A percentile compares a stretch with the other conserved stretches of the same genome.
These are phyloP conservation scores for Gopherus evgoodei DNA, from an alignment of 2,113 vertebrate genomes.

Conservation along the genomic window DNA sequence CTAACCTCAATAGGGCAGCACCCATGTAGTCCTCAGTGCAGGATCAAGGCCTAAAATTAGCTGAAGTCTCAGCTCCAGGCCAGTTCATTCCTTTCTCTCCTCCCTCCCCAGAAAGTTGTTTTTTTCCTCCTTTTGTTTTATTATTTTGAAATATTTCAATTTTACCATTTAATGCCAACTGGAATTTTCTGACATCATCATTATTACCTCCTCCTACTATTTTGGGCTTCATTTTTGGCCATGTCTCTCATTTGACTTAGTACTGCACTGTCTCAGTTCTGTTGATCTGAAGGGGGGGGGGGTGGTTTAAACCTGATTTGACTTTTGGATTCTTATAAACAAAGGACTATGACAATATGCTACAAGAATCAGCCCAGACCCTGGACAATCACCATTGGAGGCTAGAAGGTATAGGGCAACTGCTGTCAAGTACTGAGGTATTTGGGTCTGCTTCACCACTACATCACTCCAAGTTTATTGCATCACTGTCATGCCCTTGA, in stretches of 20 bases:
- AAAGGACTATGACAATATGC: neutral
- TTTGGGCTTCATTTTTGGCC: neutral
- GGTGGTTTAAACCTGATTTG: neutral
- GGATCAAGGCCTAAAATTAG: neutral
- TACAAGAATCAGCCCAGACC: neutral
- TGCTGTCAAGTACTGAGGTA: neutral
- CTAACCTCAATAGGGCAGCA: neutral
- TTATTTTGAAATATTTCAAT: neutral
- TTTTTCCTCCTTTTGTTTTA: fast-evolving
- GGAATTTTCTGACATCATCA: neutral
- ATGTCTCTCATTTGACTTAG: neutral
- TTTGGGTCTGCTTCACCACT: neutral
- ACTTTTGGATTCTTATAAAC: neutral
- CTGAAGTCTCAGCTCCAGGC: neutral
- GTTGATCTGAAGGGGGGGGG: neutral
- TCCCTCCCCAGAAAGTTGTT: neutral
- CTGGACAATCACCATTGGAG: neutral
- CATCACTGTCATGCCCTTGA: neutral
- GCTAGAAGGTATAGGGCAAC: neutral
- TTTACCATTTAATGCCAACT: neutral
- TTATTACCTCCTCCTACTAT: neutral
- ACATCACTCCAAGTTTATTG: neutral
- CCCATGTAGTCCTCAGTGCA: neutral
- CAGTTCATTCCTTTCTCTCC: neutral
- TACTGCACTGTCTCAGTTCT: neutral